Base-by-base conservation (phyloP, 2,113 vertebrate species). In the Trichomycterus rosablanca region DNA sequence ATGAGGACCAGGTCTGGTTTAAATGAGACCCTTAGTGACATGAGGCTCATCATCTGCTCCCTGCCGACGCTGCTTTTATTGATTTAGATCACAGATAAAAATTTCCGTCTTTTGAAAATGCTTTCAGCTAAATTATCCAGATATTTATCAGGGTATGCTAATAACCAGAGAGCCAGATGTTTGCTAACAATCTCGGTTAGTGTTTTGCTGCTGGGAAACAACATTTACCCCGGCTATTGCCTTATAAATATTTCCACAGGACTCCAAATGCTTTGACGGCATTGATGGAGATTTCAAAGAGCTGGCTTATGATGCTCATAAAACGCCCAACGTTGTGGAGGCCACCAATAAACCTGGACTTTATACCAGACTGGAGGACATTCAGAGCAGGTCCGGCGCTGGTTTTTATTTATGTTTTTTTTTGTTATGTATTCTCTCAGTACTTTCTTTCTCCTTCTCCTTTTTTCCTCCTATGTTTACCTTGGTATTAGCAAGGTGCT, bases 231-330 rank as follows among this genome's bases (percentile, higher is more conserved):
- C n/a, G 66, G 3, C 61, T 40, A 32, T 59, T 77, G 35, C 59
- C 60, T 71, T 12, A 3, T 81, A 57, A 68, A 74, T 70, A 44
- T 59, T 37, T 72, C 59, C 5, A 22, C 76, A 98, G 94, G 94
- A 99, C 74, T 92, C 94, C 14, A 82, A 80, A 67, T 80, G 90
- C 70, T 99, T 98, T 39, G 89, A 93, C 67, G 86, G 84, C 46
- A 97, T 98, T 61, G 90, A 99, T 78, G 52, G 15, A 14, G 89
- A 93, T 81, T 99, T 99, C 79, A 95, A 90, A 83, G 90, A 90
- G 26, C 73, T 97, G 76, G 88, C 87, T 1, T 74, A 71, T 10
- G 79, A 85, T 34, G 73, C 78, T 59, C 82, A 85, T 58, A 86
- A 87, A 84, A 97, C 89, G 0, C 93, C 93, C 12, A 98, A 94